A percentile compares a stretch with the other conserved stretches of the same genome.
phyloP scores from a whole-genome alignment of 2,113 vertebrate genomes.

The Isichthys henryi region DNA sequence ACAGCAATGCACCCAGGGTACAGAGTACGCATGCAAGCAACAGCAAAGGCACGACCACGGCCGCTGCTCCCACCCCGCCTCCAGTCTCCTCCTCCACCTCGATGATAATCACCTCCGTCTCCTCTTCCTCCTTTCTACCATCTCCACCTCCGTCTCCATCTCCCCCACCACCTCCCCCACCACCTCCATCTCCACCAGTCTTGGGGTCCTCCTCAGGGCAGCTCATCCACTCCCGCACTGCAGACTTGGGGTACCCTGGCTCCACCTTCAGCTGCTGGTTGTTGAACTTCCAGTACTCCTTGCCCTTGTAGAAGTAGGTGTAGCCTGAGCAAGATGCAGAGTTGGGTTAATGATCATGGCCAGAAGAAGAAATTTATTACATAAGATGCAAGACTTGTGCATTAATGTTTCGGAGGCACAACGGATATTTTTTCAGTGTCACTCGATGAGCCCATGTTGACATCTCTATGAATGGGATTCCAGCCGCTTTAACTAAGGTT shows the following conservation, averaged over 20 bases:
- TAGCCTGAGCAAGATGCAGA: slow-evolving; percentile 51
- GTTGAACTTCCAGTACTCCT: slow-evolving; percentile 90
- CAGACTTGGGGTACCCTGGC: slow-evolving; percentile 80
- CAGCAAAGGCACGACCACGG: slow-evolving; percentile 68
- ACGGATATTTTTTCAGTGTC: neutral
- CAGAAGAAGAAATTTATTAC: neutral
- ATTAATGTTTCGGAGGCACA: too few relatives aligned
- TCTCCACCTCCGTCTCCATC: slow-evolving; percentile 31
- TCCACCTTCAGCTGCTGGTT: slow-evolving; percentile 82
- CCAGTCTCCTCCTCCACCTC: slow-evolving; percentile 54
- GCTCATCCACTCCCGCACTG: slow-evolving; percentile 77
- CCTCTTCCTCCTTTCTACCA: slow-evolving; percentile 40
- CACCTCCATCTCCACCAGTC: slow-evolving; percentile 50
- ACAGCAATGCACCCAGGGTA: slow-evolving; percentile 64
- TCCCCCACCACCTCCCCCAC: slow-evolving; percentile 45
- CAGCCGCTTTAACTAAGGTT: neutral
- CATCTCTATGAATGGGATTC: neutral
- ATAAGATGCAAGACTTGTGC: too few relatives aligned
- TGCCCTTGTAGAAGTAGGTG: slow-evolving; percentile 87
- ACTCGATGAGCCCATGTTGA: neutral
- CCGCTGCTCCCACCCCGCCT: slow-evolving; percentile 45
- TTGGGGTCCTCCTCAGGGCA: slow-evolving; percentile 65
- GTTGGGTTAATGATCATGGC: neutral
- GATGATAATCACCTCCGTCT: slow-evolving; percentile 71
- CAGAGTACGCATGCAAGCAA: slow-evolving; percentile 71